A percentile compares a stretch with the other conserved stretches of the same genome.
Conservation (phyloP, 1,140 invertebrate genomes). For the Pseudomyrmex dendroicus region DNA sequence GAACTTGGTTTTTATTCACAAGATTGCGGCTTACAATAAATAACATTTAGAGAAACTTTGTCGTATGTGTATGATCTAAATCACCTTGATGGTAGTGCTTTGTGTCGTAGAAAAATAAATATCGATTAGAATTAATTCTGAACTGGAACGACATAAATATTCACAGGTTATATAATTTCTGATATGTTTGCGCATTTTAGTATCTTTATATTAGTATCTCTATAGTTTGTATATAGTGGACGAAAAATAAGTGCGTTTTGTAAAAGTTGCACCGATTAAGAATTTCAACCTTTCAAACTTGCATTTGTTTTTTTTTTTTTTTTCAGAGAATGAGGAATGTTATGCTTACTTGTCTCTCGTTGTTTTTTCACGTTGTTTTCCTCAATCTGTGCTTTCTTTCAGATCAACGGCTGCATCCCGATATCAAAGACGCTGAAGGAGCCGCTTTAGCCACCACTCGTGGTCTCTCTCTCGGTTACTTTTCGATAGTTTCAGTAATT, state of each 20-base stretch:
- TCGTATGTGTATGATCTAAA: neutral
- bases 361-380: slow-evolving; percentile 37
- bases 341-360: slow-evolving; percentile 11
- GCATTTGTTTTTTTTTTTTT: neutral
- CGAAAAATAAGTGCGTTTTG: neutral
- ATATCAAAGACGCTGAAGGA: slow-evolving; percentile 24
- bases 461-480: slow-evolving; percentile 10
- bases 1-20: too few relatives aligned
- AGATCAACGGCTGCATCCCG: slow-evolving; percentile 29
- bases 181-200: neutral
- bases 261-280: neutral
- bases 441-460: neutral
- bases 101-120: slow-evolving; percentile 22
- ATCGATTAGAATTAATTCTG: slow-evolving; percentile 39
- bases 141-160: neutral
- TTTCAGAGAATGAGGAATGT: neutral
- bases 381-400: slow-evolving; percentile 46
- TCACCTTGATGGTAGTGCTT: neutral
- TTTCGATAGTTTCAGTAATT: slow-evolving; percentile 16
- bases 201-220: neutral
- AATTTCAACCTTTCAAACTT: neutral
- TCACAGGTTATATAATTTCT: neutral
- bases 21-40: slow-evolving; percentile 21
- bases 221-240: neutral
- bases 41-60: slow-evolving; percentile 24